Evolutionary conservation across 1,140 invertebrate genomes (phyloP).

Genomic region (Pseudomyrmex sp.): DNA sequence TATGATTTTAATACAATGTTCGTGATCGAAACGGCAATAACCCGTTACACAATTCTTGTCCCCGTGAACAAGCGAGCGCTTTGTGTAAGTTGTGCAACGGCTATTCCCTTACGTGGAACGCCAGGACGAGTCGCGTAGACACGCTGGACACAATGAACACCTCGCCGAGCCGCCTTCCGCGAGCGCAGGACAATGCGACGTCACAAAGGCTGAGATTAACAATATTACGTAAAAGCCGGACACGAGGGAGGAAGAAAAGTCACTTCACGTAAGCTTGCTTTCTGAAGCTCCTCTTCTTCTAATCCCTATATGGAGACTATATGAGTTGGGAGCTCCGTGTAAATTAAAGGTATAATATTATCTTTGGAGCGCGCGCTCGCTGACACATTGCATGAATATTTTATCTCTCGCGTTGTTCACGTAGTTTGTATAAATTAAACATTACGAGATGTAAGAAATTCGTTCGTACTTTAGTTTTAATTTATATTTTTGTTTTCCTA

Average conservation of each 20-base stretch:
- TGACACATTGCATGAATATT: slow-evolving; percentile 11
- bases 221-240: slow-evolving; percentile 63
- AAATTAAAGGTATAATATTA: background rate
- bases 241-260: slow-evolving; percentile 25
- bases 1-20: slow-evolving; percentile 43
- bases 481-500: too few relatives aligned
- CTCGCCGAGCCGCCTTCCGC: slow-evolving; percentile 54
- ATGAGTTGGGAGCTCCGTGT: background rate
- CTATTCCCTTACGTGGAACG: slow-evolving; percentile 36
- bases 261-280: background rate
- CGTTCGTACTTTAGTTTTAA: background rate
- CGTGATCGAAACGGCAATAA: slow-evolving; percentile 37
- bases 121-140: slow-evolving; percentile 6
- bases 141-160: slow-evolving; percentile 60
- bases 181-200: slow-evolving; percentile 57
- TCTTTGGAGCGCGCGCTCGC: background rate
- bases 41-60: background rate
- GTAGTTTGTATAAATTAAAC: background rate
- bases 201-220: slow-evolving; percentile 65
- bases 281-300: background rate
- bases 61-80: slow-evolving; percentile 1
- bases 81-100: slow-evolving; percentile 45
- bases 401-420: background rate
- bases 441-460: background rate
- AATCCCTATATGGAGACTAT: background rate